These are phyloP conservation scores for Alviniconcha marisindica DNA, from an alignment of 1,140 invertebrate genomes.

Conservation along the genomic window DNA sequence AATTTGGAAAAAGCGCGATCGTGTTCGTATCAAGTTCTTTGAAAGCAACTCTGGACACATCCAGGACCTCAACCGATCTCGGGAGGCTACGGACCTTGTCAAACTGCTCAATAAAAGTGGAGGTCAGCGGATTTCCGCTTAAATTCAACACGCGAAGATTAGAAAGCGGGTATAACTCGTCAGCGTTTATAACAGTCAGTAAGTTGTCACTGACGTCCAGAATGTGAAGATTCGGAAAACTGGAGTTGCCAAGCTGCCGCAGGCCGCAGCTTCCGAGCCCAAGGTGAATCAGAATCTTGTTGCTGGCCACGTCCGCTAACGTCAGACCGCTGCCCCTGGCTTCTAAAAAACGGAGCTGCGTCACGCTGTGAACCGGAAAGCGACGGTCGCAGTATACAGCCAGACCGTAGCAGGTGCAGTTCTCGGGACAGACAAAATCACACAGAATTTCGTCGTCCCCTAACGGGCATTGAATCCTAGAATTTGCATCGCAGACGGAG, in stretches of 20 bases:
- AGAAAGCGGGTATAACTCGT: not conserved
- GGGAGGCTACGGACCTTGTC: not conserved
- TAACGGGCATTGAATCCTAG: constrained; percentile 21
- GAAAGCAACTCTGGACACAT: not conserved
- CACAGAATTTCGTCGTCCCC: constrained; percentile 25
- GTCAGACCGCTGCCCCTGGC: not conserved
- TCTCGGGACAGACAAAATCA: constrained; percentile 7
- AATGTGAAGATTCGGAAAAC: not conserved
- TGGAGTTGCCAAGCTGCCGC: not conserved
- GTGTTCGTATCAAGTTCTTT: not conserved
- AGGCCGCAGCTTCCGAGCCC: not conserved
- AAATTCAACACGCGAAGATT: constrained; percentile 1
- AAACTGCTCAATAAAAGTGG: not conserved
- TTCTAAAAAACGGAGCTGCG: not conserved
- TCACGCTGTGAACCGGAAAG: not conserved
- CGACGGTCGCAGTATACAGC: not conserved
- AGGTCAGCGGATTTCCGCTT: not conserved
- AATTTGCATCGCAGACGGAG: constrained; percentile 36
- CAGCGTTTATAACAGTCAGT: not conserved
- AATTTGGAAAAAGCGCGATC: not conserved
- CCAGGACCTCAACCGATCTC: not conserved
- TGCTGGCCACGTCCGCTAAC: not conserved
- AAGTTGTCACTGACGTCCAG: constrained; percentile 19
- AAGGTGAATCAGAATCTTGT: constrained; percentile 2
- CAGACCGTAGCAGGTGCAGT: constrained; percentile 10